Percentiles rank a stretch among this genome's conserved stretches.
phyloP scores from a whole-genome alignment of 1,140 invertebrate genomes.

The Lethrus apterus region DNA sequence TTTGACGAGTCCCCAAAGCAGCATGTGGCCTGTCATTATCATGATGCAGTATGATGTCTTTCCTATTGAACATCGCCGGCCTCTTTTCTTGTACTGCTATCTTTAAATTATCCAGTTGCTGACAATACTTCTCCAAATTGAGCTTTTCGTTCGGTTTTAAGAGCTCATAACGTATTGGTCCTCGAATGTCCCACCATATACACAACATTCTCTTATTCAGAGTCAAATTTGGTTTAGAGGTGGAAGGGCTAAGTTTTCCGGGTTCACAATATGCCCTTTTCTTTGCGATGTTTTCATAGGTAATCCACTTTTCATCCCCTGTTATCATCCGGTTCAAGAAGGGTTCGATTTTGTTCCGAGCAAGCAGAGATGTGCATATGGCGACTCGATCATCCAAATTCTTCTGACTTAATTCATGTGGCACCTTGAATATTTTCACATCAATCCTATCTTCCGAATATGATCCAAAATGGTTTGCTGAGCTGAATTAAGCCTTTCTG shows the following conservation, averaged over 20 bases:
- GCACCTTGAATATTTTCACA: too few relatives aligned
- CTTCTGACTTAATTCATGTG: too few relatives aligned
- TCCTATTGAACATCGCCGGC: too few relatives aligned
- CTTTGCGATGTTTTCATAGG: too few relatives aligned
- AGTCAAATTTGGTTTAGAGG: slow-evolving; percentile 17
- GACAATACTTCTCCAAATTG: slow-evolving; percentile 13
- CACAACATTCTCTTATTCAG: slow-evolving; percentile 18
- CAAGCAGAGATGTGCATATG: slow-evolving; percentile 16
- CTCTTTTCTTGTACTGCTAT: too few relatives aligned
- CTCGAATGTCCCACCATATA: slow-evolving; percentile 3
- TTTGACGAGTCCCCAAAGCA: too few relatives aligned
- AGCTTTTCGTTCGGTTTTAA: too few relatives aligned
- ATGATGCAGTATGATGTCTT: too few relatives aligned
- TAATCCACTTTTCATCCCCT: slow-evolving; percentile 10
- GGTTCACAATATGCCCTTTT: slow-evolving; percentile 16
- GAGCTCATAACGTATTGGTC: not conserved
- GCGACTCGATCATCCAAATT: too few relatives aligned
- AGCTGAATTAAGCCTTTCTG: slow-evolving; percentile 3
- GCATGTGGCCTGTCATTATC: too few relatives aligned
- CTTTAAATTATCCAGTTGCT: slow-evolving; percentile 14
- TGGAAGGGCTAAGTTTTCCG: slow-evolving; percentile 11
- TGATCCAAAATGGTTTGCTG: slow-evolving; percentile 13
- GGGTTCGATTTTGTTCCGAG: slow-evolving; percentile 16
- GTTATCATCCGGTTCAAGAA: too few relatives aligned
- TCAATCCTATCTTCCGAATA: too few relatives aligned